Base-by-base conservation (phyloP, 2,888 invertebrate genomes). In the Epistrophella euchroma region DNA sequence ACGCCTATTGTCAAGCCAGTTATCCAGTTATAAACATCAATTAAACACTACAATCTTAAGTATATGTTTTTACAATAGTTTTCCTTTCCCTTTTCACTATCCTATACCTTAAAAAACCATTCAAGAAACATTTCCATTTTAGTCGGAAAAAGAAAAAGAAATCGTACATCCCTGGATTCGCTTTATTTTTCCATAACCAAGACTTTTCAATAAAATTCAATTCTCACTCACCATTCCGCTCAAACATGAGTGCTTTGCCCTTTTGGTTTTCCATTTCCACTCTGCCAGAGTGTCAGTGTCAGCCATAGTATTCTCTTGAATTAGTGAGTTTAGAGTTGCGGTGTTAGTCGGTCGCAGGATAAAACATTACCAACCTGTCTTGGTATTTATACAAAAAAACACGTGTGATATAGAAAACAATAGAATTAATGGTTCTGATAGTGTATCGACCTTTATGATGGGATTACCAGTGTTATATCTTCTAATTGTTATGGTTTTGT, bases 351-450 rank as follows among this genome's bases (percentile, higher is more conserved):
- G 66, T 74, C 13, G 70, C 70, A 35, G 68, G 25, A 40, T 56
- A 15, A 13, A 58, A 64, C 0, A 9, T 6, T 19, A 13, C 40
- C 66, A 56, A 17, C 13, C 32, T 70, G 68, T 43, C 64, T 28
- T 13, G 22, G 10, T 22, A n/a, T 28, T 45, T 45, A 45, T 45
- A 45, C 4, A 17, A 28, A 17, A 45, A 60, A 19, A 78, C 83
- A 84, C 84, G 75, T 79, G 84, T 75, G 43, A 35, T 22, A 56
- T 45, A 37, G 19, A 72, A 73, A 76, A 77, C 58, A 82, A 71
- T 47, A 62, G 45, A 19, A 50, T 60, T 45, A 66, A 11, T 43
- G 22, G 43, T 28, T 28, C 40, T 19, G 11, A 45, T 32, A 55
- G 32, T 68, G 50, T 58, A 74, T 52, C 58, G 62, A 64, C 45